These are phyloP conservation scores for Forbesichthys papilliferus DNA, from an alignment of 2,113 vertebrate genomes.

Conservation along the genomic window DNA sequence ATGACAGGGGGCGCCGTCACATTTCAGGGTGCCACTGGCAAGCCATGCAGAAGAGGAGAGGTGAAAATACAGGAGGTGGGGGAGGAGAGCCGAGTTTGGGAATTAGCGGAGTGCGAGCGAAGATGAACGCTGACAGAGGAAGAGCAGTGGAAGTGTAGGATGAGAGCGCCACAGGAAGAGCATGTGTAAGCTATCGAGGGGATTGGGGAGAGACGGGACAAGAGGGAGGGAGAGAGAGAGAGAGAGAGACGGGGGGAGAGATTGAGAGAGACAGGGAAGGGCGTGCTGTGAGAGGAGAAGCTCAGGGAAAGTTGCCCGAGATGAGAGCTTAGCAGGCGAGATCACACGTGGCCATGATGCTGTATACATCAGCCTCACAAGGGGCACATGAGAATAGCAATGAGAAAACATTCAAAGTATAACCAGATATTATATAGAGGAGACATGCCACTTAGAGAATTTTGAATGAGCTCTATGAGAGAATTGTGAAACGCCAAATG, in stretches of 20 bases:
- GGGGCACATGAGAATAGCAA: not conserved
- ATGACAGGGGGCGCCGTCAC: constrained; percentile 27
- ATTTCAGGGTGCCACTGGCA: constrained; percentile 42
- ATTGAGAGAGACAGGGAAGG: constrained; percentile 36
- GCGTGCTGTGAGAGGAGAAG: constrained; percentile 12
- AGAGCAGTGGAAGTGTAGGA: constrained; percentile 26
- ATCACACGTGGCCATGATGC: constrained; percentile 16
- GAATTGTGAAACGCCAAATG: too few species aligned
- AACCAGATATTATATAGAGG: too few species aligned
- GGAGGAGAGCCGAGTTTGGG: constrained; percentile 29
- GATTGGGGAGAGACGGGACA: constrained; percentile 42
- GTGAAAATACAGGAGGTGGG: constrained; percentile 25
- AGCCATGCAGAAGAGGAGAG: constrained; percentile 46
- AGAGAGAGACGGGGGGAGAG: constrained; percentile 24
- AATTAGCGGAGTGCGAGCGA: constrained; percentile 47
- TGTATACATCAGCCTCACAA: not conserved
- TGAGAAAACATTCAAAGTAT: not conserved
- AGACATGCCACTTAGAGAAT: too few species aligned
- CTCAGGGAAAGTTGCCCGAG: constrained; percentile 11
- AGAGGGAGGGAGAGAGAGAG: constrained; percentile 13
- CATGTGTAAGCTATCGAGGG: constrained; percentile 32
- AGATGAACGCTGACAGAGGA: constrained; percentile 31
- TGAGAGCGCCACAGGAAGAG: not conserved
- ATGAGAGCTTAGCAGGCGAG: not conserved
- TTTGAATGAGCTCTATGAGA: too few species aligned